These are phyloP conservation scores for Yasuhikotakia modesta DNA, from an alignment of 2,797 vertebrate genomes.

Conservation along the genomic window DNA sequence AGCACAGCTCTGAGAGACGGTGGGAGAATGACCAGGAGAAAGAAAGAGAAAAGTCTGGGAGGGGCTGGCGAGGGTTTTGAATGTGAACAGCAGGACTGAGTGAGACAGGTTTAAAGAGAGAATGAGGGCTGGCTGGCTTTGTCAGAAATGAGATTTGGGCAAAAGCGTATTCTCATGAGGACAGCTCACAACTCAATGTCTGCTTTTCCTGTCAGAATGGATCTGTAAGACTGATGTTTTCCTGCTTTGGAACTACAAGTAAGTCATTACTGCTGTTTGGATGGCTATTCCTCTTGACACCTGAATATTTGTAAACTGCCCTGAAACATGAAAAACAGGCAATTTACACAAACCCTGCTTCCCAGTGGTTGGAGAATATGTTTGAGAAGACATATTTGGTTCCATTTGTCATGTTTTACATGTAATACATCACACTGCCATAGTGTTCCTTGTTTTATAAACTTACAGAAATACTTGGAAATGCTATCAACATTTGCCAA, in stretches of 20 bases:
- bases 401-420: neutral
- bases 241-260: slow-evolving; percentile 21
- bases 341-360: slow-evolving; percentile 73
- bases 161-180: slow-evolving; percentile 59
- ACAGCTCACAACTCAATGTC: slow-evolving; percentile 36
- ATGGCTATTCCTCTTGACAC: slow-evolving; percentile 2
- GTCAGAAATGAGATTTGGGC: slow-evolving; percentile 62
- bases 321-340: neutral
- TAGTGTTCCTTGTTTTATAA: neutral
- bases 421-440: neutral
- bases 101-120: slow-evolving; percentile 66
- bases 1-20: slow-evolving; percentile 63
- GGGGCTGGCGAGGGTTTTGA: slow-evolving; percentile 63
- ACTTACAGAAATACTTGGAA: neutral
- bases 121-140: slow-evolving; percentile 68
- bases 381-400: neutral
- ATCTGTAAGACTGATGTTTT: slow-evolving; percentile 26
- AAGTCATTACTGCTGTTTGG: slow-evolving; percentile 4
- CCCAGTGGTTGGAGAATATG: slow-evolving; percentile 39
- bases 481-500: no score
- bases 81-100: slow-evolving; percentile 73
- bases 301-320: slow-evolving; percentile 5
- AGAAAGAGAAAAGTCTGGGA: slow-evolving; percentile 53
- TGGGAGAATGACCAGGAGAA: slow-evolving; percentile 54
- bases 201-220: slow-evolving; percentile 28